phyloP scores from a whole-genome alignment of 2,888 invertebrate genomes.

The Lasioglossum pauxillum region DNA sequence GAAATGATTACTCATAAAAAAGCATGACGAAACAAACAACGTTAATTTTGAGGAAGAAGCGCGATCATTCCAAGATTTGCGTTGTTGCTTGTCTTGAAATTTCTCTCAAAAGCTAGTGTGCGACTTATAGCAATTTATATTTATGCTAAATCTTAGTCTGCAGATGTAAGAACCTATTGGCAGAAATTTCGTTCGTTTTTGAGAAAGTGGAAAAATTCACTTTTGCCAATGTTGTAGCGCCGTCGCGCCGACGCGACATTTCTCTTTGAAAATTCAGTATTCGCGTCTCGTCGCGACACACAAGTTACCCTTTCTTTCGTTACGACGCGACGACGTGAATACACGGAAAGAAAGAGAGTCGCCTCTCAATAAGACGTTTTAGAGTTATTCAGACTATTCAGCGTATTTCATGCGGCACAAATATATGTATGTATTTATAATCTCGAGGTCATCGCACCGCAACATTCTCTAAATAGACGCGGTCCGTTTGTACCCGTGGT shows the following conservation, averaged over 20 bases:
- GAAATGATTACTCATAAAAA: no score
- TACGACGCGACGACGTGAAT: conserved; percentile 15
- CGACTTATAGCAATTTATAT: no score
- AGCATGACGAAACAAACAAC: no score
- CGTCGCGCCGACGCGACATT: not conserved
- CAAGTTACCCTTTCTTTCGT: conserved; percentile 16
- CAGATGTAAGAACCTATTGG: no score
- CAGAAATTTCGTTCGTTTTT: no score
- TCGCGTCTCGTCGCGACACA: conserved; percentile 6
- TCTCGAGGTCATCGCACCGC: conserved; percentile 31
- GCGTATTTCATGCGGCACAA: conserved; percentile 26
- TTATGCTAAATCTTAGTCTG: no score
- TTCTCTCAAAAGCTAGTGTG: no score
- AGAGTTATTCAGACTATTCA: conserved; percentile 50
- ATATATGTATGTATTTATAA: conserved; percentile 46
- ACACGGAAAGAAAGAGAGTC: conserved; percentile 14
- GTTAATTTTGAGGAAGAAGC: no score
- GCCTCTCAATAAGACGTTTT: conserved; percentile 30
- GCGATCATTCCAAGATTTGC: no score
- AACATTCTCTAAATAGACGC: conserved; percentile 33
- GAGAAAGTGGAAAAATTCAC: no score
- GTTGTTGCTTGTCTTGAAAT: no score
- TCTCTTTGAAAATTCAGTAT: conserved; percentile 6
- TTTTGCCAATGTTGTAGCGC: no score
- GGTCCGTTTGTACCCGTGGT: conserved; percentile 14